Evolutionary conservation across 2,888 invertebrate genomes (phyloP).

Genomic region (Xanthorhoe designata): DNA sequence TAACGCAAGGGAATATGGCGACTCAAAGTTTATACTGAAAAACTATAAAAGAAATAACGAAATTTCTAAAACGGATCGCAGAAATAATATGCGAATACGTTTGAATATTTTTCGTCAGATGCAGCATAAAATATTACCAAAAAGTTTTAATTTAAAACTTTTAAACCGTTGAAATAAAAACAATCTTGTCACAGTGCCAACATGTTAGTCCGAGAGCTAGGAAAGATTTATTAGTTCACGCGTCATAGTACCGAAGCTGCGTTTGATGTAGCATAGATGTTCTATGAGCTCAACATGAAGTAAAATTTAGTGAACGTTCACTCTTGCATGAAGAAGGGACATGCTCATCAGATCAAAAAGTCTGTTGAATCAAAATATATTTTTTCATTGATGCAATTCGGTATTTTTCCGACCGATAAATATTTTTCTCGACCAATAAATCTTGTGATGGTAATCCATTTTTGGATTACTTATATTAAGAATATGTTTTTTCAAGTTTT

Average conservation of each 20-base stretch:
- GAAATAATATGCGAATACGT: conserved; percentile 14
- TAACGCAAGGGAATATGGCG: neutral
- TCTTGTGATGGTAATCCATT: too few species aligned
- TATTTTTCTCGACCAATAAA: too few species aligned
- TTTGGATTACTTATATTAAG: too few species aligned
- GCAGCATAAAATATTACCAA: conserved; percentile 30
- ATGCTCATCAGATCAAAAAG: too few species aligned
- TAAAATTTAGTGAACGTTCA: neutral
- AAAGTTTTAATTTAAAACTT: conserved; percentile 44
- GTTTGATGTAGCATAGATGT: neutral
- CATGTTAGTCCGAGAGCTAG: conserved; percentile 36
- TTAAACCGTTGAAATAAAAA: conserved; percentile 43
- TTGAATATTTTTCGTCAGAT: conserved; percentile 28
- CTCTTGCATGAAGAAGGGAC: too few species aligned
- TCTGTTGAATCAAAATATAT: too few species aligned
- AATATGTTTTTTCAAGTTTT: too few species aligned
- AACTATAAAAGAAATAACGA: neutral
- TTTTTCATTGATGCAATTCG: too few species aligned
- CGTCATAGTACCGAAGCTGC: neutral
- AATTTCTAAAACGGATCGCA: neutral
- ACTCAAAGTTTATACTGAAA: neutral
- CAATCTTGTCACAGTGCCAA: conserved; percentile 54
- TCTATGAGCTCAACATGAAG: neutral
- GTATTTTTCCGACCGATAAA: too few species aligned
- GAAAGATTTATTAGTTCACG: neutral